phyloP scores from a whole-genome alignment of 2,797 vertebrate genomes.

The Crypturellus tataupa region DNA sequence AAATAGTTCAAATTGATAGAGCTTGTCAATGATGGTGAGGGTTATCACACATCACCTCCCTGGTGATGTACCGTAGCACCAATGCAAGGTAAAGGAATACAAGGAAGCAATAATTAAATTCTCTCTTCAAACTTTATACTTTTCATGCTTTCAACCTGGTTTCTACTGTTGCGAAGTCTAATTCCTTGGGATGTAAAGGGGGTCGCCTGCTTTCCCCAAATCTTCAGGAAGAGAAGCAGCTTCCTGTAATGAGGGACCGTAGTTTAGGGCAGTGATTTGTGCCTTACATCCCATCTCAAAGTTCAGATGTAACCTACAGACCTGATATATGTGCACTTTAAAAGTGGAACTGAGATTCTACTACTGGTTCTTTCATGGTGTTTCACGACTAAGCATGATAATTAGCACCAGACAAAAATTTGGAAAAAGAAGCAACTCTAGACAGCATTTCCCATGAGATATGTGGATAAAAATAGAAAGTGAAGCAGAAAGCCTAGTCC shows the following conservation, averaged over 20 bases:
- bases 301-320: not conserved
- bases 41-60: fast-evolving
- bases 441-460: not conserved
- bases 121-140: not conserved
- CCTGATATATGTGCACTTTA: not conserved
- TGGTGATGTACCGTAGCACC: not conserved
- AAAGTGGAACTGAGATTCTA: not conserved
- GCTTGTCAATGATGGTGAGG: fast-evolving
- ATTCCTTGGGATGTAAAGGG: not conserved
- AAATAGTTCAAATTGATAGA: not conserved
- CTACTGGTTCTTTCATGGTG: not conserved
- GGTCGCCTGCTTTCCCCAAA: not conserved
- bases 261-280: not conserved
- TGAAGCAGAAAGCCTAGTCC: not conserved
- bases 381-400: not conserved
- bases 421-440: not conserved
- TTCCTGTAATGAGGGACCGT: not conserved
- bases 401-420: not conserved
- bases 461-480: not conserved
- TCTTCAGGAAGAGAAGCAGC: not conserved
- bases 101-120: not conserved
- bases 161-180: not conserved
- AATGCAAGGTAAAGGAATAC: not conserved
- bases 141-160: not conserved
- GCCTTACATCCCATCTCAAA: not conserved